Evolutionary conservation across 53 echinoderm and acorn worm species (phyloP), one percentile per base, ranked within the genome.

Genomic region (Apostichopus leukothele): DNA sequence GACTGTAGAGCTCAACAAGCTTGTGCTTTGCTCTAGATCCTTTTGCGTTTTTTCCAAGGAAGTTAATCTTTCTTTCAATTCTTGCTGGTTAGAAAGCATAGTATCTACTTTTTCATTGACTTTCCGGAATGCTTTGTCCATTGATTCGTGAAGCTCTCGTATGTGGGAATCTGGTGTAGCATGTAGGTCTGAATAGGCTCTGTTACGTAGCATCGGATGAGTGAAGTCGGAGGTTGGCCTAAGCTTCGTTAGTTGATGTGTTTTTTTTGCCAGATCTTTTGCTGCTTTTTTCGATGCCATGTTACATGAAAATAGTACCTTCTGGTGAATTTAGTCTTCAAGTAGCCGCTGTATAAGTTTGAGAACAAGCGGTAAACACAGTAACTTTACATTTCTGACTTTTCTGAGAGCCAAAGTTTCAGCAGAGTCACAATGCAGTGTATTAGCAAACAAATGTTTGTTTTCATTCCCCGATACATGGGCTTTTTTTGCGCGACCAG

Each of bases 71-170:
- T 50, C 7, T 51, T 25, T 11, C 4, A 78, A 51, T 9, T 22
- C 21, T 78, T 78, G 78, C 52, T 78, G 52, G 52, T 51, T 78
- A 18, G 13, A 7, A 5, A 78, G 78, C 8, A 78, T 51, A 11
- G 78, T 16, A 12, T 78, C 78, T 51, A 52, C 27, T 78, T 78
- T 78, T 4, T 78, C 13, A 53, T 78, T 51, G 52, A 78, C 78
- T 78, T 5, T 27, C 7, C 11, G 5, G 2, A 78, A 78, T 11
- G 53, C 78, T 53, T 51, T 51, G 51, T 78, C 78, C 50, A 51
- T 78, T 9, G 78, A 78, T 8, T 78, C 78, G 16, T 13, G 14
- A 6, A 78, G 78, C 21, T 52, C 78, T 25, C 13, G 78, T 8
- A 78, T 22, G 11, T 13, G 11, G 51, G 21, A 4, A 50, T 78